Percentiles rank a stretch among this genome's conserved stretches.
These are phyloP conservation scores for Malurus alboscapulatus DNA, from an alignment of 2,113 vertebrate species.

Conservation along the genomic window DNA sequence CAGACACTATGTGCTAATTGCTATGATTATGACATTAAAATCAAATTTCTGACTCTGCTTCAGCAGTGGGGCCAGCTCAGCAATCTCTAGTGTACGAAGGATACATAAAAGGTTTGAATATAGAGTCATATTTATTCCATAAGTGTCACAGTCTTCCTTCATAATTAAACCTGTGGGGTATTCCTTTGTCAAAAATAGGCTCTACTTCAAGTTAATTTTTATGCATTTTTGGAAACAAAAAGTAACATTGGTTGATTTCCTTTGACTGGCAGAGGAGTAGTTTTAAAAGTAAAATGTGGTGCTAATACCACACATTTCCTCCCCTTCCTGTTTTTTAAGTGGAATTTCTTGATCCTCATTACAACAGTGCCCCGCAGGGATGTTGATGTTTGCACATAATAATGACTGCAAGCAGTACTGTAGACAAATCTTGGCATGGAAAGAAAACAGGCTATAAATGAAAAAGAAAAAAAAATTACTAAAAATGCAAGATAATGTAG, in stretches of 20 bases:
- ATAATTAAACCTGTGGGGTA: conserved; percentile 64
- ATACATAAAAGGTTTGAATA: conserved; percentile 22
- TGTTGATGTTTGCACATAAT: conserved; percentile 22
- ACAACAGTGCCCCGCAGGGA: not conserved
- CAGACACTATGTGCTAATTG: conserved; percentile 24
- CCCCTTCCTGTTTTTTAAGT: conserved; percentile 16
- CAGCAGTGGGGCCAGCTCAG: not conserved
- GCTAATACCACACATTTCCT: not conserved
- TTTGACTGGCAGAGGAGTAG: conserved; percentile 28
- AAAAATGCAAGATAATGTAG: not conserved
- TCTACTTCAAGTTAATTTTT: conserved; percentile 30
- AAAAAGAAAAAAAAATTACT: not conserved
- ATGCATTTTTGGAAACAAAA: conserved; percentile 27
- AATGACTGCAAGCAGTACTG: not conserved
- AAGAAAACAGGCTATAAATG: not conserved
- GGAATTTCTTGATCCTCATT: conserved; percentile 21
- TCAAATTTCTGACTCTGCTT: conserved; percentile 30
- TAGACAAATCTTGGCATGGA: not conserved
- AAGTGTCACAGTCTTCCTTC: conserved; percentile 38
- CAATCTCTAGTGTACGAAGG: not conserved
- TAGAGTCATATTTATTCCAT: conserved; percentile 34
- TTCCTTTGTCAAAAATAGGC: conserved; percentile 3
- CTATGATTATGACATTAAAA: conserved; percentile 33
- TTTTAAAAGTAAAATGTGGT: conserved; percentile 22
- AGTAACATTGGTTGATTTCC: conserved; percentile 3